Base-by-base conservation (phyloP, 1,140 invertebrate genomes). In the Plectrocnemia conspersa region DNA sequence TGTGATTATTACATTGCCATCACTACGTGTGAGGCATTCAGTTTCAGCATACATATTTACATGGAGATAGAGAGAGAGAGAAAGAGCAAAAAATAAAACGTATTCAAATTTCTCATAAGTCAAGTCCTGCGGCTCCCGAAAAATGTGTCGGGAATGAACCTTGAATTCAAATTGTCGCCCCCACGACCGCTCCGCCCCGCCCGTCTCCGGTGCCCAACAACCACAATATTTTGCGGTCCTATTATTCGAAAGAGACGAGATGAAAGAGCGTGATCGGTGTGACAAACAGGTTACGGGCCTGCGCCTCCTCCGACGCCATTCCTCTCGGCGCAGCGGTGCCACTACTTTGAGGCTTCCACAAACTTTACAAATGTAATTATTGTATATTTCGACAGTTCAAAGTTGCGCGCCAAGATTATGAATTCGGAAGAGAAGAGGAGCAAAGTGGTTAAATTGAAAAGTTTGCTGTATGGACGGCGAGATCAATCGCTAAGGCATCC, bases 21-120 rank as follows among this genome's bases (percentile, higher is more conserved):
- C n/a, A n/a, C n/a, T n/a, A n/a, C n/a, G n/a, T n/a, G n/a, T n/a
- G n/a, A n/a, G n/a, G n/a, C n/a, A n/a, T n/a, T n/a, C n/a, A n/a
- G n/a, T n/a, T n/a, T n/a, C 42, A 35, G 21, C 36, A 25, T 29
- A 50, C 35, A 50, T 50, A 50, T 50, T 50, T 50, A 50, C 47
- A 50, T 35, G 47, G 11, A 13, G 22, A 10, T n/a, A n/a, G n/a
- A n/a, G n/a, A n/a, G n/a, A n/a, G n/a, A n/a, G n/a, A n/a, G n/a
- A n/a, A n/a, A 15, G 29, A 23, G 22, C 35, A 56, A 53, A 56
- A 60, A 53, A 48, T 52, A 42, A 49, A 41, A 56, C 52, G 41
- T 54, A 56, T 61, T 61, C 54, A 57, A 61, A 61, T 61, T 61
- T 61, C 54, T 57, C 59, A 56, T 57, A 61, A 61, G 59, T 61